Percentiles rank a stretch among this genome's conserved stretches.
phyloP scores from a whole-genome alignment of 2,797 vertebrate species.

The Urocyon cinereoargenteus region DNA sequence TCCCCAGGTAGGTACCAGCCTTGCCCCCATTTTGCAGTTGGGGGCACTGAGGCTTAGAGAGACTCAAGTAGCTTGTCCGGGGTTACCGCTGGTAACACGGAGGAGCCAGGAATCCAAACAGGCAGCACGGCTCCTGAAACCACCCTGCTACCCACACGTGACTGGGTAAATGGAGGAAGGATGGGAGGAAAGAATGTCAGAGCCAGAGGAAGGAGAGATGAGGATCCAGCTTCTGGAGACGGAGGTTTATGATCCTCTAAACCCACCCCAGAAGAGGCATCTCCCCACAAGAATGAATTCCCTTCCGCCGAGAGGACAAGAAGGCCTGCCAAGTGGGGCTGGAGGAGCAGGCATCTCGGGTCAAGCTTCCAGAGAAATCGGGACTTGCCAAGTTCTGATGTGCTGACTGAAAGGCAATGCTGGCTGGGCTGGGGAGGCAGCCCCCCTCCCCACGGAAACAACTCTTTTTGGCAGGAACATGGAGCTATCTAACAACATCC shows the following conservation, averaged over 20 bases:
- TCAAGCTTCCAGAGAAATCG: background rate
- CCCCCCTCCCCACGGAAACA: background rate
- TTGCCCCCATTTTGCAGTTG: background rate
- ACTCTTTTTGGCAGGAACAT: background rate
- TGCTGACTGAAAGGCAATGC: background rate
- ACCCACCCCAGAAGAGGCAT: background rate
- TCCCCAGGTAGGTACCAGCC: background rate
- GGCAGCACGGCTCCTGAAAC: background rate
- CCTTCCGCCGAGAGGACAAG: background rate
- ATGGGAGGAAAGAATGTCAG: background rate
- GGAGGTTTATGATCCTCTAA: background rate
- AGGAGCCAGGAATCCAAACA: background rate
- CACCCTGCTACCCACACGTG: rapidly evolving
- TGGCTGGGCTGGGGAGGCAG: background rate
- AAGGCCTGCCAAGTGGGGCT: background rate
- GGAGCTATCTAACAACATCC: background rate
- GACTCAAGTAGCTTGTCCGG: background rate
- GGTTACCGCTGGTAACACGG: background rate
- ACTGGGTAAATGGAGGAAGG: background rate
- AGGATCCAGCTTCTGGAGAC: background rate
- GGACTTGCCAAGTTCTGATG: background rate
- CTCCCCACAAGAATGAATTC: background rate
- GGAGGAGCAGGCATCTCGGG: background rate
- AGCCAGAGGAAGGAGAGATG: background rate
- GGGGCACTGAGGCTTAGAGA: background rate